Base-by-base conservation (phyloP, 2,797 vertebrate species). In the Carapus acus region DNA sequence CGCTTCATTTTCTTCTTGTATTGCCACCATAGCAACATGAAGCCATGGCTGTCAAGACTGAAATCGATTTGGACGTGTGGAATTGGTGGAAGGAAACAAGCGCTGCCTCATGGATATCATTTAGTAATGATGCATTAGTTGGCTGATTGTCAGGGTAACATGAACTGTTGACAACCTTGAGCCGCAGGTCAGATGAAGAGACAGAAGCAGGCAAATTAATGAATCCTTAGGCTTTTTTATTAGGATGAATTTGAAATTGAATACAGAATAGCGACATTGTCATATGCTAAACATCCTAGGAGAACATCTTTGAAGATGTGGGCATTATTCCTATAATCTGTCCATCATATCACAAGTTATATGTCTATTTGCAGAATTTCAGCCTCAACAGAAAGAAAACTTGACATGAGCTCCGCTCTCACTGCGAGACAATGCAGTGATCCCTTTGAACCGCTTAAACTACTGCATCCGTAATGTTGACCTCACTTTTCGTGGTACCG, bases 51-150 rank as follows among this genome's bases (percentile, higher is more conserved):
- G 27, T 8, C 4, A 21, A 2, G 42, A 39, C 39, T 23, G 12
- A 47, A 68, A 49, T 50, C 38, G 47, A 36, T 57, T 66, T 34
- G 20, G 27, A 19, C 49, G 45, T n/a, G 16, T 13, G 45, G 64
- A 73, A 69, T 62, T 60, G 21, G 51, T 67, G 50, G 20, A 62
- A 60, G 58, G 59, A 69, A 65, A 60, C 46, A 41, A 66, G 38
- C 22, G 1, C n/a, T 46, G 34, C 42, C 21, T 58, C 23, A 34
- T 51, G 50, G 62, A 44, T 45, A 45, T 59, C 49, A 51, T 38
- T 51, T 44, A 33, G 42, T 4, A 18, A 47, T n/a, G n/a, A n/a
- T 60, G 23, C 36, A 62, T 76, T 63, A 54, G 12, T 29, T 4
- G 8, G 2, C 22, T 23, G 33, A 19, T 56, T 55, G 47, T 34